phyloP scores from a whole-genome alignment of 2,113 vertebrate genomes.

The Ptyas mucosa region DNA sequence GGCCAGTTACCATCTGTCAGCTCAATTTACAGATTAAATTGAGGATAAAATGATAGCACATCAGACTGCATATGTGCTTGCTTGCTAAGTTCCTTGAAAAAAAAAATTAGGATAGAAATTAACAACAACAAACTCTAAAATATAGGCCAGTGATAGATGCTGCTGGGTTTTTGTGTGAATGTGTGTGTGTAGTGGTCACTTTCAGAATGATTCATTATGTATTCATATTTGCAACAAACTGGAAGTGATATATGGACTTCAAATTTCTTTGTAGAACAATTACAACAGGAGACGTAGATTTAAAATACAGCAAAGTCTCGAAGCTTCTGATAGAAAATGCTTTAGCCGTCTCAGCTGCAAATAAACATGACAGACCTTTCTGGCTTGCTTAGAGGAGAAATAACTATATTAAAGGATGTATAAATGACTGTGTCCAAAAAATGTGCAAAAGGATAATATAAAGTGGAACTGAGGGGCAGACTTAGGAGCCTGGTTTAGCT shows the following conservation, averaged over 20 bases:
- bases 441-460: neutral
- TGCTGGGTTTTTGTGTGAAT: neutral
- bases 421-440: neutral
- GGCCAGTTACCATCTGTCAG: neutral
- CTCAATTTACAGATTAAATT: neutral
- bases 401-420: neutral
- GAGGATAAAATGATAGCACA: neutral
- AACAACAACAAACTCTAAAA: neutral
- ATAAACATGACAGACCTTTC: neutral
- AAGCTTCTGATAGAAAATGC: neutral
- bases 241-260: neutral
- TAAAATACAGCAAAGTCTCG: too few species aligned
- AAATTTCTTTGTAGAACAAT: neutral
- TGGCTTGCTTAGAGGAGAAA: neutral
- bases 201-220: neutral
- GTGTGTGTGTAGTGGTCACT: neutral
- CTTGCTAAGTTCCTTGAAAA: neutral
- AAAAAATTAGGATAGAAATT: neutral
- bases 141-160: neutral
- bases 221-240: neutral
- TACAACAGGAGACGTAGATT: neutral
- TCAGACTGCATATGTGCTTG: neutral
- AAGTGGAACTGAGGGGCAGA: neutral
- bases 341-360: neutral
- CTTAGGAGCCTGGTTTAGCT: too few species aligned